These are phyloP conservation scores for Labroides dimidiatus DNA, from an alignment of 2,797 vertebrate genomes.

Conservation along the genomic window DNA sequence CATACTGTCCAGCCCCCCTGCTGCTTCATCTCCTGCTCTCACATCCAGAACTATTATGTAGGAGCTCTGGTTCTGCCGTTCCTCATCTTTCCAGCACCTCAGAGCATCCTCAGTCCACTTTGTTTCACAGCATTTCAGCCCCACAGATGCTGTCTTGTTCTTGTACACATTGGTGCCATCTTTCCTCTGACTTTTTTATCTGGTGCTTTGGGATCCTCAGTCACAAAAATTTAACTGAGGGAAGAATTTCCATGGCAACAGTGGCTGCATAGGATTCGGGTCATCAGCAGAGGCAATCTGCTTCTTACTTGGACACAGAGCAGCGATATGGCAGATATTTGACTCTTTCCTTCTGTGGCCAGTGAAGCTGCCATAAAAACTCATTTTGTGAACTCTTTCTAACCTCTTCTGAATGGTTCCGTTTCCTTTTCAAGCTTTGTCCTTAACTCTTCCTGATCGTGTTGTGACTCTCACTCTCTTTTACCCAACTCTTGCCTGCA, in stretches of 20 bases:
- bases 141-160: conserved; percentile 16
- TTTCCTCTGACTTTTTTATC: conserved; percentile 17
- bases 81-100: conserved; percentile 53
- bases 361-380: conserved; percentile 41
- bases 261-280: conserved; percentile 17
- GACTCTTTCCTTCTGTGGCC: conserved; percentile 35
- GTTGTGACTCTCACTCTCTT: conserved; percentile 25
- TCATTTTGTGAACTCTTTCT: not conserved
- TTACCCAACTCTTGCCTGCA: conserved; percentile 28
- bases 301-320: conserved; percentile 32
- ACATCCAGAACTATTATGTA: conserved; percentile 26
- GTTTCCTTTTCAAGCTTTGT: conserved; percentile 10
- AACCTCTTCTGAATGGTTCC: conserved; percentile 6
- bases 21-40: conserved; percentile 15
- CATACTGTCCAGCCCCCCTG: not conserved
- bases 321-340: conserved; percentile 15
- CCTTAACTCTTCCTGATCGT: conserved; percentile 23
- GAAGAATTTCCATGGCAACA: conserved; percentile 51
- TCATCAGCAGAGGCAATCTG: conserved; percentile 30
- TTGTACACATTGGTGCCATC: conserved; percentile 4
- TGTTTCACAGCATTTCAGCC: conserved; percentile 11
- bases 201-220: conserved; percentile 30
- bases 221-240: conserved; percentile 21
- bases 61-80: conserved; percentile 30
- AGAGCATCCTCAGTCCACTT: conserved; percentile 7